Percentiles rank a stretch among this genome's conserved stretches.
Conservation (phyloP, 1,140 invertebrate species). For the Drosophila takahashii region DNA sequence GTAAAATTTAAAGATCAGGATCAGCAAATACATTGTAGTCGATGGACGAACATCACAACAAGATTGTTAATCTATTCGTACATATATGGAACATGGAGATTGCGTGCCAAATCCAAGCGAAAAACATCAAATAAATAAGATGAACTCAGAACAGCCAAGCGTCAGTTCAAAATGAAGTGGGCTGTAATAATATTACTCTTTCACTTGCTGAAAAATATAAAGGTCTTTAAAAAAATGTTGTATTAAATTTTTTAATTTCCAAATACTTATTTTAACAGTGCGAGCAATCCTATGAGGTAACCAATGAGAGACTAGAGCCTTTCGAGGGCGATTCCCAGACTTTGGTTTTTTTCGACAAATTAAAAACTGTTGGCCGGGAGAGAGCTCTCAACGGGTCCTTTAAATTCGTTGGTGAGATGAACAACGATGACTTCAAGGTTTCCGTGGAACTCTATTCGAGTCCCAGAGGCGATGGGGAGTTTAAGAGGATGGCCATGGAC, state of each 20-base stretch:
- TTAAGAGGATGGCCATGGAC: conserved; percentile 73
- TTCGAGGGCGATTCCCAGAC: conserved; percentile 71
- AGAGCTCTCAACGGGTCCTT: conserved; percentile 68
- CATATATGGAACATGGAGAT: conserved; percentile 44
- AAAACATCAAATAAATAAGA: conserved; percentile 49
- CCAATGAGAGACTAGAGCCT: conserved; percentile 68
- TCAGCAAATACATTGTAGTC: conserved; percentile 53
- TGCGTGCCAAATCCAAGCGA: conserved; percentile 32
- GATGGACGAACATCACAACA: conserved; percentile 16
- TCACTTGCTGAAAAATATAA: conserved; percentile 40
- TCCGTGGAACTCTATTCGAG: conserved; percentile 75
- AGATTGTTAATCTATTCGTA: conserved; percentile 15
- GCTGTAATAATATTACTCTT: conserved; percentile 25
- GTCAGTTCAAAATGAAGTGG: conserved; percentile 57
- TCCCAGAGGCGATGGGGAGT: conserved; percentile 73
- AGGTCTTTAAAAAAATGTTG: conserved; percentile 21
- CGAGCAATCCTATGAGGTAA: conserved; percentile 70
- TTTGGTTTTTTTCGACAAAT: conserved; percentile 53
- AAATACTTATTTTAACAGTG: conserved; percentile 15
- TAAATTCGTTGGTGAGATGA: conserved; percentile 64
- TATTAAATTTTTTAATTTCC: neutral
- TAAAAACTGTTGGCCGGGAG: conserved; percentile 64
- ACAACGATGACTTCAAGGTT: conserved; percentile 72
- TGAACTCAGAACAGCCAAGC: neutral
- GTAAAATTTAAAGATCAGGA: conserved; percentile 6